A percentile compares a stretch with the other conserved stretches of the same genome.
Evolutionary conservation across 2,797 vertebrate genomes (phyloP).

Genomic region (Pseudochirops corinnae): DNA sequence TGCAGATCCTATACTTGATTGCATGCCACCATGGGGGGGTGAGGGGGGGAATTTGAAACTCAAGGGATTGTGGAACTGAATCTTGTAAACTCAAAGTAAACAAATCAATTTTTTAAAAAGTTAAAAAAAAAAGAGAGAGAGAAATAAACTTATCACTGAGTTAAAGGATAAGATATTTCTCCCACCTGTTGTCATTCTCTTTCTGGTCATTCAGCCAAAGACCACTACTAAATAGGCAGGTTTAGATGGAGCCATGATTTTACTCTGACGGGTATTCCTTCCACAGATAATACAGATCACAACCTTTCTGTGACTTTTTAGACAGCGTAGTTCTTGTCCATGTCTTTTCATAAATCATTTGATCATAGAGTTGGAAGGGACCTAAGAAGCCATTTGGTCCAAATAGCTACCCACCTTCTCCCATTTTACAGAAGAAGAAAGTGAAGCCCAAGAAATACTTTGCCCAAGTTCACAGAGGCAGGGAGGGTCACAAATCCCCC

Average conservation of each 20-base stretch:
- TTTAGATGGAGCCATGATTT: not conserved
- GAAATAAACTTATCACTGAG: not conserved
- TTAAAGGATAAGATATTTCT: constrained; percentile 42
- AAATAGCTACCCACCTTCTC: not conserved
- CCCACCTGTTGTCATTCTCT: not conserved
- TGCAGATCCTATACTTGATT: no score
- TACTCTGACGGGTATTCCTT: not conserved
- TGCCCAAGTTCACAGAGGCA: not conserved
- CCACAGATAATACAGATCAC: not conserved
- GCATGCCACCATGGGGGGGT: no score
- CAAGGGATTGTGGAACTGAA: no score
- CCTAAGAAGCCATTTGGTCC: not conserved
- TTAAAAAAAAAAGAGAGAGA: no score
- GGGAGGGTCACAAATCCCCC: not conserved
- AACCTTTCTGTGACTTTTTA: not conserved
- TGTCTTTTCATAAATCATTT: constrained; percentile 1
- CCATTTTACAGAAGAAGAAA: not conserved
- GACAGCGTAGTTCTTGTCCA: not conserved
- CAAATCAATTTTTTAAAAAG: no score
- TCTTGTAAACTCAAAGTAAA: no score
- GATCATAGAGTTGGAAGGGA: not conserved
- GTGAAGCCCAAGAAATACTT: not conserved
- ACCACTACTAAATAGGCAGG: not conserved
- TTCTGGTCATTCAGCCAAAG: constrained; percentile 3
- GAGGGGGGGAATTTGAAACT: no score